Conservation (phyloP, 2,113 vertebrate species). For the Leucopsar rothschildi region DNA sequence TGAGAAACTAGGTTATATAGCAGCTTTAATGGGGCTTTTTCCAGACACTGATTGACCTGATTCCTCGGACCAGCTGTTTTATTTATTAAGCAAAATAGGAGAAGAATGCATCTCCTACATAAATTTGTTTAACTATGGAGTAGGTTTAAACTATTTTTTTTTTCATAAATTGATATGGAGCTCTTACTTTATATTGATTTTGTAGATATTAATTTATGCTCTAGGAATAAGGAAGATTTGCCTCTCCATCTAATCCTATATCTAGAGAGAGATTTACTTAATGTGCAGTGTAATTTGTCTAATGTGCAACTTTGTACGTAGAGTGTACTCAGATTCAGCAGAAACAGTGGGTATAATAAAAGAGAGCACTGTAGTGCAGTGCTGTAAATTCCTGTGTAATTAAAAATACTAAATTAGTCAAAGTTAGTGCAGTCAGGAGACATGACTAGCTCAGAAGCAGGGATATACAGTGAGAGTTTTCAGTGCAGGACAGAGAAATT, state of each 20-base stretch:
- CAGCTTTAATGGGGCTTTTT: slow-evolving; percentile 63
- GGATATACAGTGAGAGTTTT: neutral
- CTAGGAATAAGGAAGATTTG: slow-evolving; percentile 35
- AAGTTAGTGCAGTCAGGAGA: neutral
- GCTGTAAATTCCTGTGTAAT: slow-evolving; percentile 49
- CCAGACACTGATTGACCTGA: slow-evolving; percentile 64
- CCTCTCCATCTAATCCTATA: slow-evolving; percentile 51
- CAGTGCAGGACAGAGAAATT: neutral
- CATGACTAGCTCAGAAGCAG: neutral
- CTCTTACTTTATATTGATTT: slow-evolving; percentile 33
- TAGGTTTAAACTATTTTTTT: neutral
- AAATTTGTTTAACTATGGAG: neutral
- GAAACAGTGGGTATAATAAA: slow-evolving; percentile 10
- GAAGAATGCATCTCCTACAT: neutral
- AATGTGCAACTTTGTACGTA: slow-evolving; percentile 48
- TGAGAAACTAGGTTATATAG: slow-evolving; percentile 66
- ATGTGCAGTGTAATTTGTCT: slow-evolving; percentile 58
- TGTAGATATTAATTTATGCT: slow-evolving; percentile 42
- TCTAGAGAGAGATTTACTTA: slow-evolving; percentile 55
- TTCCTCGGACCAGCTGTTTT: slow-evolving; percentile 48
- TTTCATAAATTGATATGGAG: neutral
- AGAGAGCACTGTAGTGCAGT: neutral
- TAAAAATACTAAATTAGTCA: slow-evolving; percentile 44
- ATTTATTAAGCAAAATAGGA: slow-evolving; percentile 35
- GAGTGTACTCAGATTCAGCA: slow-evolving; percentile 6